Evolutionary conservation across 2,888 invertebrate species (phyloP).

Genomic region (Cephus pygmeus): DNA sequence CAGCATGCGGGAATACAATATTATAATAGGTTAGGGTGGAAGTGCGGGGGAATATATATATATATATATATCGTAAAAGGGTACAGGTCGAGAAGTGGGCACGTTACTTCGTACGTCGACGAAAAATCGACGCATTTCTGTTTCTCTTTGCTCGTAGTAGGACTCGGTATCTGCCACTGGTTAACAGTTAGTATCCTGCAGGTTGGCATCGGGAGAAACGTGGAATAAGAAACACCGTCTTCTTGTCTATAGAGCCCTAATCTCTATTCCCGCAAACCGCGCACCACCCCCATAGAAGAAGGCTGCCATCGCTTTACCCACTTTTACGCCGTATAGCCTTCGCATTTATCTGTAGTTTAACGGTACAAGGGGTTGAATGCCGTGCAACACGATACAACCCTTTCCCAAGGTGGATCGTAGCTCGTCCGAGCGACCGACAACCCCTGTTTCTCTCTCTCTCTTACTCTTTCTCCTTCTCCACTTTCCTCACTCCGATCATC

Average conservation of each 20-base stretch:
- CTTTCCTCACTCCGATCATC: slow-evolving; percentile 30
- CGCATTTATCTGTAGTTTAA: slow-evolving; percentile 48
- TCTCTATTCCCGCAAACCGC: neutral
- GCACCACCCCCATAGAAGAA: neutral
- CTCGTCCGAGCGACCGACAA: slow-evolving; percentile 8
- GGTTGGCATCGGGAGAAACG: neutral
- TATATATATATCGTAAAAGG: neutral
- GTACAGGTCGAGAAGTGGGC: slow-evolving; percentile 1
- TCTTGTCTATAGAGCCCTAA: neutral
- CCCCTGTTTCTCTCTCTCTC: slow-evolving; percentile 14
- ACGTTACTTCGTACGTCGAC: neutral
- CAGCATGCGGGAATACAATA: slow-evolving; percentile 30
- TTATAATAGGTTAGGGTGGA: slow-evolving; percentile 29
- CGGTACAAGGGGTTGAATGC: slow-evolving; percentile 49
- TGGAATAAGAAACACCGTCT: neutral
- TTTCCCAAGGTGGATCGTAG: slow-evolving; percentile 18
- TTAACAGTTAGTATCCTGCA: neutral
- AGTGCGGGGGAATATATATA: neutral
- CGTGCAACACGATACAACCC: slow-evolving; percentile 56
- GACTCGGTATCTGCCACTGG: neutral
- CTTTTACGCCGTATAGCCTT: slow-evolving; percentile 24
- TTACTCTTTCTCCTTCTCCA: slow-evolving; percentile 24
- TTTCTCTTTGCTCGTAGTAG: neutral
- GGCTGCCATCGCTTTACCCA: slow-evolving; percentile 21
- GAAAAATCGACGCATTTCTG: neutral